Base-by-base conservation (phyloP, 2,113 vertebrate genomes). In the Hirundichthys speculiger region DNA sequence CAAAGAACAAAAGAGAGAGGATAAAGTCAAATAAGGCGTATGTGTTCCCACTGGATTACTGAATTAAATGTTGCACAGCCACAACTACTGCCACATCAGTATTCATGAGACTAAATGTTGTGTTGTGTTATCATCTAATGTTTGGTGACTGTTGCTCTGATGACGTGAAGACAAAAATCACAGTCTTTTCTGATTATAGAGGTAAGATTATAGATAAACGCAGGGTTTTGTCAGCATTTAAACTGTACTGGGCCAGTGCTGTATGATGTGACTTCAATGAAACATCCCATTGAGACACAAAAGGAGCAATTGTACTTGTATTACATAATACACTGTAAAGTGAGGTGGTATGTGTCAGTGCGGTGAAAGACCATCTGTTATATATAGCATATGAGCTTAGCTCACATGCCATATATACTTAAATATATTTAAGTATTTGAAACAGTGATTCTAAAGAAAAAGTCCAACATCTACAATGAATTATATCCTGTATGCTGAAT, bases 1-100 rank as follows among this genome's bases (percentile, higher is more conserved):
- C 43, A 61, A 52, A 66, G 64, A 74, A 54, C 43, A 57, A 45
- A 61, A 2, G 24, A 69, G 64, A 54, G 11, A 19, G 73, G 51
- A 40, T 24, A 45, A 38, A n/a, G 14, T 51, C 11, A 25, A n/a
- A n/a, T n/a, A 70, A 2, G 5, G 40, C 3, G 27, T 3, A 27
- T 27, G 3, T 27, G 3, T 64, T 34, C 8, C 20, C 11, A 7
- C 7, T 25, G 25, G n/a, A 61, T 3, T 50, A 42, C 52, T 27
- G 14, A 6, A 38, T 20, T 21, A 5, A 21, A 47, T 3, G 46
- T 13, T 48, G 13, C 20, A 22, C 7, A n/a, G 3, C 27, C 27
- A 25, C 7, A 22, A 27, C 39, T 7, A 39, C 2, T 14, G 27
- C 18, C 10, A 39, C 52, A 39, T 15, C 14, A 20, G 2, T 1